Evolutionary conservation across 2,113 vertebrate species (phyloP), one percentile per base, ranked within the genome.

Genomic region (Psilopogon haemacephalus): DNA sequence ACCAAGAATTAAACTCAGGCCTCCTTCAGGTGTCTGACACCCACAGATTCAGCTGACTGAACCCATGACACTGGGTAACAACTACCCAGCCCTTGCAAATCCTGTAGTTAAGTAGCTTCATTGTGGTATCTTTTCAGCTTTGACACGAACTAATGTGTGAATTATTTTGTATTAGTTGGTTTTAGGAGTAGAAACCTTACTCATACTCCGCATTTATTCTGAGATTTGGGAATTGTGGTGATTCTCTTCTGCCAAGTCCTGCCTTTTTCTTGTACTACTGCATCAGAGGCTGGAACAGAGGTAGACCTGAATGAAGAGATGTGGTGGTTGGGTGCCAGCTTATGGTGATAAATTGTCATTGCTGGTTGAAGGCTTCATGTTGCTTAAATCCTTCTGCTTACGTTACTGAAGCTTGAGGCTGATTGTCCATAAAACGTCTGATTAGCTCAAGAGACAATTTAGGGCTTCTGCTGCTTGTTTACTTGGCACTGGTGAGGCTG

Each of bases 301-400:
- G 2, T 28, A n/a, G 23, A 11, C 26, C 11, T 1, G 10, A 24
- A 23, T 0, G 2, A 27, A 19, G 56, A n/a, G 16, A 3, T 1
- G 3, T 14, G 40, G 27, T 3, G 4, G 21, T 19, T 11, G 33
- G 38, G 17, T 15, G 27, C 48, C 27, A 35, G 3, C 27, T 8
- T 12, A 17, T 8, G 32, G 60, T 50, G 54, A 1, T 4, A 18
- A 56, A 24, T 64, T 26, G 9, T 28, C 21, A 13, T 20, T 67
- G 37, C 74, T 85, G 42, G 2, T 11, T 23, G 21, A 13, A 62
- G 42, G 38, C 50, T 46, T 15, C 0, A 0, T 38, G 55, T 32
- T 48, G 1, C 10, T 30, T 2, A 8, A 28, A 33, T 23, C 44
- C 42, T 48, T 68, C 42, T 48, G 23, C 42, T 46, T 23, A 16